Base-by-base conservation (phyloP, 2,113 vertebrate genomes). In the Varanus salvator region DNA sequence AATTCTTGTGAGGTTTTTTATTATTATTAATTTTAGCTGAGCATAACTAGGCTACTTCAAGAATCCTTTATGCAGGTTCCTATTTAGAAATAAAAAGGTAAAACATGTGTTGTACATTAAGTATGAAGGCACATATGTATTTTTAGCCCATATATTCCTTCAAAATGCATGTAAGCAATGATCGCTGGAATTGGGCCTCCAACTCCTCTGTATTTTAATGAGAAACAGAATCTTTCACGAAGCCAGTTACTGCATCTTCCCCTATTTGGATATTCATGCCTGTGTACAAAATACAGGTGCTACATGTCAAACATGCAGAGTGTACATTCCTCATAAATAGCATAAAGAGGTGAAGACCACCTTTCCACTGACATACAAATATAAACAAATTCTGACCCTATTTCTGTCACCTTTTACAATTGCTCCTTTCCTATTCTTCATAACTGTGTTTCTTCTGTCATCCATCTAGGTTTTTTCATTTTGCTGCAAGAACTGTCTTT, bases 51-150 rank as follows among this genome's bases (percentile, higher is more conserved):
- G n/a, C 34, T 21, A 38, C 52, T 60, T 86, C 52, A 86, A 76
- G 71, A 29, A 6, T n/a, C 85, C 34, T 44, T n/a, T 27, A 60
- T 81, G 17, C 31, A 81, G 80, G 80, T 80, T 91, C 74, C 19
- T 14, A 57, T 90, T 68, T 68, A 44, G 38, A 78, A 87, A 71
- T 71, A 87, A 80, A 27, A 83, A 64, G 19, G 19, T n/a, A 83
- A 27, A 64, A 34, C 8, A 66, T 29, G 57, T 84, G 44, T n/a
- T 77, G 23, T 21, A 15, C 54, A 29, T 87, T 34, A 0, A 72
- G 0, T 87, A 1, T 89, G 64, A 80, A 87, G 66, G 31, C 3
- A 71, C 1, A 12, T 48, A 11, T 75, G n/a, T 60, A 60, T 86
- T 57, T 72, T 74, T 60, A 75, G 31, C 21, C 44, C 64, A 52